These are phyloP conservation scores for Anolis sagrei DNA, from an alignment of 2,113 vertebrate species.

Conservation along the genomic window DNA sequence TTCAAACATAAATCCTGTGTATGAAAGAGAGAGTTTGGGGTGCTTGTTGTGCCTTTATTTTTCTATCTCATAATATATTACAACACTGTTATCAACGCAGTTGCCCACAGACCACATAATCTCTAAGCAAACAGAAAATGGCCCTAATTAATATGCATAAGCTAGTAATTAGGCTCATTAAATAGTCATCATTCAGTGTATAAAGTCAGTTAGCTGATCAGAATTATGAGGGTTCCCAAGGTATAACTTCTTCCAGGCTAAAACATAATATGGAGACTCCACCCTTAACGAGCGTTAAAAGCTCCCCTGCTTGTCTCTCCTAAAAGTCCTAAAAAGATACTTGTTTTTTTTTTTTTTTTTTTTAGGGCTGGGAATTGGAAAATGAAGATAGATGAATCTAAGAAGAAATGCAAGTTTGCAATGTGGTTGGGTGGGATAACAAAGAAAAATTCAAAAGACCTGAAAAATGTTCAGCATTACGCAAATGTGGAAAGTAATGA, in stretches of 20 bases:
- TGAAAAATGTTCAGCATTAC: constrained; percentile 8
- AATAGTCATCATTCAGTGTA: not conserved
- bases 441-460: not conserved
- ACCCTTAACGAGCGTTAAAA: not conserved
- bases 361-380: not conserved
- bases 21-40: not conserved
- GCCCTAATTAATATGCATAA: not conserved
- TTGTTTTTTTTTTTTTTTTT: not conserved
- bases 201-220: not conserved
- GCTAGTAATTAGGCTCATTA: not conserved
- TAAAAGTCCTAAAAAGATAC: not conserved
- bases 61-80: not conserved
- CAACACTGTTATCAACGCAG: not conserved
- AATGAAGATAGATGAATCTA: not conserved
- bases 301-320: accelerated
- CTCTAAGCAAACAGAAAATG: not conserved
- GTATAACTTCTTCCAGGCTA: not conserved
- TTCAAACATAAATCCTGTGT: not conserved
- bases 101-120: not conserved
- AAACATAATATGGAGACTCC: not conserved
- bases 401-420: not conserved
- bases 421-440: no score
- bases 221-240: not conserved
- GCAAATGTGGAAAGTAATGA: not conserved
- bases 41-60: not conserved